Base-by-base conservation (phyloP, 2,113 vertebrate species). In the Romanogobio albipinnatus region DNA sequence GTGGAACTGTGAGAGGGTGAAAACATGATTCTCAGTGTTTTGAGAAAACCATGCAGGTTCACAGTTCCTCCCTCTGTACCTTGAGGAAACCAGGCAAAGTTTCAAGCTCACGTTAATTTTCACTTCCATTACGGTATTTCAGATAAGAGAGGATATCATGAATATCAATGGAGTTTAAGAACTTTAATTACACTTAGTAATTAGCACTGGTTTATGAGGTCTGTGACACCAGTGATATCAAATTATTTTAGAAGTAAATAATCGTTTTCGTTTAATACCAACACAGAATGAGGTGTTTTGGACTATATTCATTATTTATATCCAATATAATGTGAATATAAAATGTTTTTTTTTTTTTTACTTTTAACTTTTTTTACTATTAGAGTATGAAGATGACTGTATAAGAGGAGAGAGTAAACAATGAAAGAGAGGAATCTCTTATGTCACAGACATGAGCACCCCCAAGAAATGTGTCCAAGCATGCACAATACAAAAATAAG, bases 1-100 rank as follows among this genome's bases (percentile, higher is more conserved):
- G 6, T 82, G 19, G 58, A 71, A 82, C 49, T 10, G 49, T 24
- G 64, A 71, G 64, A 70, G 29, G 64, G 33, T 36, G 49, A 58
- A 82, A 70, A 82, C 43, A 81, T 33, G 45, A 66, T 51, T 81
- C 78, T 68, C 24, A 29, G 15, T 49, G 53, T 47, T 29, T 8
- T 11, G 45, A 66, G 45, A 68, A 36, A 81, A 70, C 33, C 43
- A 71, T 1, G 2, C 47, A 70, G 29, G 62, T 36, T 33, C 10
- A 6, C 7, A 62, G 0, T 43, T 59, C 36, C 56, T 43, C 29
- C 29, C 76, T n/a, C 17, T 49, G 39, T 26, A 26, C n/a, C 79
- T 71, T 17, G 29, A 39, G 47, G 47, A 70, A 36, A 82, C 6
- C 45, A 81, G 62, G 19, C 71, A n/a, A 75, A 29, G 73, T 66